Percentiles rank a stretch among this genome's conserved stretches.
Evolutionary conservation across 2,797 vertebrate species (phyloP).

Genomic region (Natrix natrix): DNA sequence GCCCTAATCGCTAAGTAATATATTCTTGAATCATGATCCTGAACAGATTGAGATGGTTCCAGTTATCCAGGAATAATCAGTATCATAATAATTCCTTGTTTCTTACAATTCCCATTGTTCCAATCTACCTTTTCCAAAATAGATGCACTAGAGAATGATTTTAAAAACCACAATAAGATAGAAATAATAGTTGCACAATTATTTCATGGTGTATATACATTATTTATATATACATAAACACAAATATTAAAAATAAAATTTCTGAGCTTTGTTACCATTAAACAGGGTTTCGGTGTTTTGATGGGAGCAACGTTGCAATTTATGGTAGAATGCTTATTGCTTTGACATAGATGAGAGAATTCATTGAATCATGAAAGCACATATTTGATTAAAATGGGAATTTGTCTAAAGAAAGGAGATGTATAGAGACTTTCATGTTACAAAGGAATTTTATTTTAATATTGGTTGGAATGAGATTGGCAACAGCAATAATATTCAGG

Average conservation of each 20-base stretch:
- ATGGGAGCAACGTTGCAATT: not conserved
- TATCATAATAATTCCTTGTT: not conserved
- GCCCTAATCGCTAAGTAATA: not conserved
- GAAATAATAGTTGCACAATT: not conserved
- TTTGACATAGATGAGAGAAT: not conserved
- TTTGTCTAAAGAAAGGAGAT: slow-evolving; percentile 4
- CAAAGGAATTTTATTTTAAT: slow-evolving; percentile 18
- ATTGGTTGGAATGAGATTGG: slow-evolving; percentile 10
- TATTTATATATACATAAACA: not conserved
- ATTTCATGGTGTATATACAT: not conserved
- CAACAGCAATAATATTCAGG: not conserved
- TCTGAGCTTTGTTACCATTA: not conserved
- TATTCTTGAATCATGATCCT: not conserved
- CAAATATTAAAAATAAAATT: not conserved
- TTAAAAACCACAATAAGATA: not conserved
- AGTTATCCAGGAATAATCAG: not conserved
- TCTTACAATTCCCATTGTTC: not conserved
- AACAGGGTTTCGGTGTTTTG: not conserved
- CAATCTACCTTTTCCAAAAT: not conserved
- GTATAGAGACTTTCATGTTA: not conserved
- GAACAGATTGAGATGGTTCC: not conserved
- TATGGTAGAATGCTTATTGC: slow-evolving; percentile 17
- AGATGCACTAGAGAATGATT: not conserved
- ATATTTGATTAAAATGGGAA: slow-evolving; percentile 10
- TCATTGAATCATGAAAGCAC: slow-evolving; percentile 15